Base-by-base conservation (phyloP, 2,888 invertebrate species). In the Sphecodes monilicornis region DNA sequence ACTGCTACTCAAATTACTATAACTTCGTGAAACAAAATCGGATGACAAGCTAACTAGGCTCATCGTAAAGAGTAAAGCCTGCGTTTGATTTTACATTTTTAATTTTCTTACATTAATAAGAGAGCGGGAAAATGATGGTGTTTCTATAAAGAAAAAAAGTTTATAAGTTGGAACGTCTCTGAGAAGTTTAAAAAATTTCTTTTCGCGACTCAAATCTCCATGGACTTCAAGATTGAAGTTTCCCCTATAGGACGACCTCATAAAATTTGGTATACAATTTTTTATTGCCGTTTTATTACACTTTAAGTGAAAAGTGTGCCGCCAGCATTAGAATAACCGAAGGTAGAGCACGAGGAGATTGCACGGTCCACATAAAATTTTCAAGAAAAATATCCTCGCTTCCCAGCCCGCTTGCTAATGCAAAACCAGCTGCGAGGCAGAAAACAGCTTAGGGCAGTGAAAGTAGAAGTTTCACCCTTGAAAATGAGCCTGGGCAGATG, bases 261-360 rank as follows among this genome's bases (percentile, higher is more conserved):
- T 60, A 60, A 60, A 60, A 60, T 60, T 60, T 60, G 60, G 60
- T 60, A 60, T 60, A 60, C 60, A 60, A 18, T 60, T 60, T 60
- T 60, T 60, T 29, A 60, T 29, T 60, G 29, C 29, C 29, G 29
- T 60, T 60, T 60, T 60, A 60, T 60, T 29, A 29, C 60, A 1
- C 16, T 29, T 60, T 60, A 18, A 60, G 60, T 29, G 29, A 60
- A 60, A 60, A 60, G 26, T 29, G 29, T 60, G 60, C 60, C 16
- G 29, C 60, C 60, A 6, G 26, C 29, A 60, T 60, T 60, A 29
- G 29, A 60, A 60, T 60, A 60, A 29, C 29, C 16, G 29, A 26
- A 26, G 57, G 26, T 29, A 13, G 26, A 29, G 6, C 57, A 16
- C 5, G 16, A 2, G 60, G 60, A 60, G 60, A 60, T 29, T 29